Percentiles rank a stretch among this genome's conserved stretches.
Evolutionary conservation across 2,113 vertebrate genomes (phyloP).

Genomic region (Oryzias celebensis): DNA sequence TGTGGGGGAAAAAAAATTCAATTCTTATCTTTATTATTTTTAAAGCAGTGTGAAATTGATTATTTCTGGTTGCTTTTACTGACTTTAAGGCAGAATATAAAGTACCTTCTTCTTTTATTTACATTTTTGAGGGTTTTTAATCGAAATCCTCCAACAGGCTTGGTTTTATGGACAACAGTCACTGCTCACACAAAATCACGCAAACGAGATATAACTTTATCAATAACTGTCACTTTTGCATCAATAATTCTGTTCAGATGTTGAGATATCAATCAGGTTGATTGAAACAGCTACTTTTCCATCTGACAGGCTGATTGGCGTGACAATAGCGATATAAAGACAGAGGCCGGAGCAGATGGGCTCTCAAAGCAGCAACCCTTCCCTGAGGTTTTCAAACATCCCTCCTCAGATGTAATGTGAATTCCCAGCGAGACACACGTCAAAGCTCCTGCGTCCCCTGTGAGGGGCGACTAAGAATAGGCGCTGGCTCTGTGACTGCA

Average conservation of each 20-base stretch:
- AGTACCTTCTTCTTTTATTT: too few relatives aligned
- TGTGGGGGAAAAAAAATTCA: too few relatives aligned
- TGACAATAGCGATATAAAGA: conserved; percentile 5
- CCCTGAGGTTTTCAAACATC: not conserved
- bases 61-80: too few relatives aligned
- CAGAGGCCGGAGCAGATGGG: not conserved
- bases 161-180: conserved; percentile 3
- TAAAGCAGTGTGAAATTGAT: too few relatives aligned
- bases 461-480: conserved; percentile 20
- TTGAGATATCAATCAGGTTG: not conserved
- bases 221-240: conserved; percentile 1
- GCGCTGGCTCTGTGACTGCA: conserved; percentile 16
- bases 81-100: too few relatives aligned
- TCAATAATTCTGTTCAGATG: conserved; percentile 1
- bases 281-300: conserved; percentile 1
- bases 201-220: not conserved
- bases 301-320: conserved; percentile 6
- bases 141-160: not conserved
- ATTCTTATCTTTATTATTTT: too few relatives aligned
- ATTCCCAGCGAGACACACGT: conserved; percentile 20
- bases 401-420: conserved; percentile 10
- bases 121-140: not conserved
- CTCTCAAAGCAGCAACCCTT: conserved; percentile 9
- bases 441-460: conserved; percentile 29
- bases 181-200: not conserved